These are phyloP conservation scores for Nansenia antarctica DNA, from an alignment of 2,113 vertebrate species.

Conservation along the genomic window DNA sequence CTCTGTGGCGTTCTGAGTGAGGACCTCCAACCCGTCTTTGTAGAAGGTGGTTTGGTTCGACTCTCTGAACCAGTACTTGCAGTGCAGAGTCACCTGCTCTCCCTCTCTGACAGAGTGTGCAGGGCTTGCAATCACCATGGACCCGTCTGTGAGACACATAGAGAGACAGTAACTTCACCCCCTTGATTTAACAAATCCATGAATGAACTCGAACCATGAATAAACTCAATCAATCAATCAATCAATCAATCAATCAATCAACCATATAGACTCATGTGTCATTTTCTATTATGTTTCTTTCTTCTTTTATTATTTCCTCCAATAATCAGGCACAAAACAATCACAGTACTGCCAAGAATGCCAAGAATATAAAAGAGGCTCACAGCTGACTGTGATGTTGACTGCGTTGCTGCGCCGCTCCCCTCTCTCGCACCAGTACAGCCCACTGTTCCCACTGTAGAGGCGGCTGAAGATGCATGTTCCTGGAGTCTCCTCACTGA, in stretches of 20 bases:
- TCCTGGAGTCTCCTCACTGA: neutral
- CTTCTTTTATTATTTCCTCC: neutral
- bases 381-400: slow-evolving; percentile 65
- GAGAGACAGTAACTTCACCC: slow-evolving; percentile 1
- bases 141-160: slow-evolving; percentile 38
- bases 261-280: neutral
- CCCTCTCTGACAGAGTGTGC: slow-evolving; percentile 47
- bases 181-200: too few species aligned
- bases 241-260: too few species aligned
- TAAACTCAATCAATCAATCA: too few species aligned
- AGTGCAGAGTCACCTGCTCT: slow-evolving; percentile 39
- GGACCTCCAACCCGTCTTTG: slow-evolving; percentile 46
- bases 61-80: slow-evolving; percentile 31
- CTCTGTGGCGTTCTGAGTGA: neutral
- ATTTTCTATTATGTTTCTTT: neutral
- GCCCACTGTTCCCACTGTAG: slow-evolving; percentile 34
- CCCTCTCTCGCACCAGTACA: slow-evolving; percentile 67
- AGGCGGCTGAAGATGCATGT: slow-evolving; percentile 25
- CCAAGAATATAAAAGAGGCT: slow-evolving; percentile 33
- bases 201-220: too few species aligned
- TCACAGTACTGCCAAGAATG: neutral
- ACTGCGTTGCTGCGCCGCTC: slow-evolving; percentile 52
- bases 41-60: slow-evolving; percentile 41
- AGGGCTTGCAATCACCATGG: slow-evolving; percentile 53
- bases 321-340: neutral